Percentiles rank a stretch among this genome's conserved stretches.
Conservation (phyloP, 2,888 invertebrate genomes). For the Microplitis manilae region DNA sequence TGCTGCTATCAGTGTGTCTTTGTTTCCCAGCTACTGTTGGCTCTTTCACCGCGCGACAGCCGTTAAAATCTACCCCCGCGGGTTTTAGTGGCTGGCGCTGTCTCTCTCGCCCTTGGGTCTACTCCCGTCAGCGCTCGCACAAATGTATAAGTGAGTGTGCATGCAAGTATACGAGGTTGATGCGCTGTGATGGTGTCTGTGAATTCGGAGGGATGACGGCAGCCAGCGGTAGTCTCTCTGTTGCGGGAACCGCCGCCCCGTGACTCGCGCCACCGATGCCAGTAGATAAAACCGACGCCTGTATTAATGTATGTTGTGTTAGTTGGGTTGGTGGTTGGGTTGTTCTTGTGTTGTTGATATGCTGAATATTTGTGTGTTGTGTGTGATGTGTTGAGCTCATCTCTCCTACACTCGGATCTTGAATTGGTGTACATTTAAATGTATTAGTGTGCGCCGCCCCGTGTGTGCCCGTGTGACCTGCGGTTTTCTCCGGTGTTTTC, state of each 20-base stretch:
- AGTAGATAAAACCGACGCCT: not conserved
- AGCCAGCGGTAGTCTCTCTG: not conserved
- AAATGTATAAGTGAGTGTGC: not conserved
- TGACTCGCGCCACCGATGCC: not conserved
- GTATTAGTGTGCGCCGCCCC: slow-evolving; percentile 11
- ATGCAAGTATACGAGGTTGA: not conserved
- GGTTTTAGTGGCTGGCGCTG: not conserved
- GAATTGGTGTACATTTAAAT: slow-evolving; percentile 13
- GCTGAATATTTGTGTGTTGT: not conserved
- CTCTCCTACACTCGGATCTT: slow-evolving; percentile 25
- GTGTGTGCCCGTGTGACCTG: slow-evolving; percentile 61
- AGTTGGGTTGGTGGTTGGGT: not conserved
- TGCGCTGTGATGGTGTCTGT: not conserved
- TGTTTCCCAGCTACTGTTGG: not conserved
- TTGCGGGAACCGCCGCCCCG: slow-evolving; percentile 6
- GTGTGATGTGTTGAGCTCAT: not conserved
- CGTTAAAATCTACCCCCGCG: slow-evolving; percentile 1
- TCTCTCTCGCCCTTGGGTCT: slow-evolving; percentile 13
- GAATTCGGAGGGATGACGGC: not conserved
- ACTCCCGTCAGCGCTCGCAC: not conserved
- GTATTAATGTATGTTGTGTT: not conserved
- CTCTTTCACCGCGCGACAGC: slow-evolving; percentile 33
- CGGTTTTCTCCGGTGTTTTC: slow-evolving; percentile 63
- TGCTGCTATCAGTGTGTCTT: slow-evolving; percentile 7
- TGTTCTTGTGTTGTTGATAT: not conserved